Evolutionary conservation across 2,797 vertebrate species (phyloP), one percentile per base, ranked within the genome.

Genomic region (Selene dorsalis): DNA sequence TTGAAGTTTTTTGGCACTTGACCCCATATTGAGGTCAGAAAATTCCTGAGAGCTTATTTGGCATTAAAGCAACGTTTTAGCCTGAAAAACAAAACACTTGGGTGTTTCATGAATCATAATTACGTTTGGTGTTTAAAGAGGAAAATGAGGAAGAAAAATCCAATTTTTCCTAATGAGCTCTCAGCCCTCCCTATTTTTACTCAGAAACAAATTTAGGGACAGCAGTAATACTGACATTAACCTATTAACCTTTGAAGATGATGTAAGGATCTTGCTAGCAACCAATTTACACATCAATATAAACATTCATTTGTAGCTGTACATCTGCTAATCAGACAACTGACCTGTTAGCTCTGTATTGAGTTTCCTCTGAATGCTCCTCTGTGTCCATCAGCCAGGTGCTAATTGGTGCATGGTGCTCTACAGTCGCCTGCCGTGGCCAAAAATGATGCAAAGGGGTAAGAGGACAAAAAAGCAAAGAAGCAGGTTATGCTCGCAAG

Each of bases 31-130:
- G 69, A 86, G 72, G 74, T 69, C 72, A 73, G 64, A 69, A 62
- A 61, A 75, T 84, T 87, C 78, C 73, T 75, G 20, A 76, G 65
- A 65, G 84, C 48, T 75, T 67, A 73, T 77, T 84, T 76, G 45
- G 64, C 68, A 53, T 70, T 30, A 39, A 43, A 64, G 3, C 30
- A 32, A 26, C 14, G 22, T 68, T 73, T 65, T 45, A 73, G 64
- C 59, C 64, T 82, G n/a, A 53, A 67, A 79, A 88, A 70, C 75
- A 77, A 67, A 74, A 74, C 55, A 41, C 17, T n/a, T 18, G 24
- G 62, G n/a, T 28, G 52, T 68, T 72, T 80, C 55, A 35, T 22
- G 11, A 45, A 28, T 41, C 22, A 9, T 28, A 43, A 35, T 35
- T 4, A 59, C 60, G 56, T 69, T 75, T 73, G 48, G 60, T 55